phyloP scores from a whole-genome alignment of 2,113 vertebrate genomes.

The Callopanchax toddi region DNA sequence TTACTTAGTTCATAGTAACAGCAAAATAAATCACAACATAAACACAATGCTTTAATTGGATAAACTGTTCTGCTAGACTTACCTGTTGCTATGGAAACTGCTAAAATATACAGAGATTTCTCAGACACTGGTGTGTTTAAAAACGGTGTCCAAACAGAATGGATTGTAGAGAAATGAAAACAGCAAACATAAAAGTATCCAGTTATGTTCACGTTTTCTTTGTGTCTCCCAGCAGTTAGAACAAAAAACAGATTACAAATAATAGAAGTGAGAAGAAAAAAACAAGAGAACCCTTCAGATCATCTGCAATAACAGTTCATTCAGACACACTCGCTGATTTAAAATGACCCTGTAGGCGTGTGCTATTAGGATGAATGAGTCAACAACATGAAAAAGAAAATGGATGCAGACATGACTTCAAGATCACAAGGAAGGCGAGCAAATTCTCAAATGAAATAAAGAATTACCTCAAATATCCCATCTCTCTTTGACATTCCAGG shows the following conservation, averaged over 20 bases:
- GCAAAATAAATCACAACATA: conserved; percentile 19
- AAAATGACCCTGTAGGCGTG: too few species aligned
- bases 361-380: too few species aligned
- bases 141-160: neutral
- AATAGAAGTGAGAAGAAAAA: too few species aligned
- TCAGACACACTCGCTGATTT: too few species aligned
- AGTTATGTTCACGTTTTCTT: neutral
- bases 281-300: too few species aligned
- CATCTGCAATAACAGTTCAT: neutral
- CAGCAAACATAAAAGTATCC: neutral
- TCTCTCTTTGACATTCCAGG: neutral
- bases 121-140: neutral
- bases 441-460: neutral
- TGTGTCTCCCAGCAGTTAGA: conserved; percentile 1
- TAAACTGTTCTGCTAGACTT: neutral
- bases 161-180: neutral
- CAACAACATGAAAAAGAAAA: too few species aligned
- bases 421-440: neutral
- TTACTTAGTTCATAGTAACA: conserved; percentile 20
- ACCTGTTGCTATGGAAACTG: neutral
- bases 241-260: neutral
- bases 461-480: neutral
- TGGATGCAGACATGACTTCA: too few species aligned
- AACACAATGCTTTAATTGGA: conserved; percentile 9
- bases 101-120: neutral